Evolutionary conservation across 2,888 invertebrate genomes (phyloP).

Genomic region (Hyalella azteca): DNA sequence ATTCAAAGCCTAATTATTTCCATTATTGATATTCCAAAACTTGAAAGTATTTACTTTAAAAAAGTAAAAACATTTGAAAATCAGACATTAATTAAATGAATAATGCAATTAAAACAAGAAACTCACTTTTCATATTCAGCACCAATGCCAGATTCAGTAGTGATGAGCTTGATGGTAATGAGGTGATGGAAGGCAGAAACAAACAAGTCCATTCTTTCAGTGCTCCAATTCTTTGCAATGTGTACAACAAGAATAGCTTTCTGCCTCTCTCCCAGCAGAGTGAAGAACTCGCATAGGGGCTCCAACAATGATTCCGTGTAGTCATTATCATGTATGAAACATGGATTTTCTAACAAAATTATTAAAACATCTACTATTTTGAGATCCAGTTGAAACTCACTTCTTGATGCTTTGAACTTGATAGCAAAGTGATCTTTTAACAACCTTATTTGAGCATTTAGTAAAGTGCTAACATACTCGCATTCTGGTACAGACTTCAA

Average conservation of each 20-base stretch:
- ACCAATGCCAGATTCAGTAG: conserved; percentile 47
- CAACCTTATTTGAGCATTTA: conserved; percentile 52
- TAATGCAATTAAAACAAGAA: neutral
- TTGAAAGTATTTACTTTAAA: neutral
- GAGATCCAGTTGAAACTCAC: conserved; percentile 48
- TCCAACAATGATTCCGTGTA: conserved; percentile 54
- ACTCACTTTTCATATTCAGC: conserved; percentile 23
- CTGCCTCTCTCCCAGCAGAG: conserved; percentile 45
- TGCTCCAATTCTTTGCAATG: conserved; percentile 47
- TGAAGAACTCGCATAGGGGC: conserved; percentile 46
- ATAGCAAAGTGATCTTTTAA: conserved; percentile 52
- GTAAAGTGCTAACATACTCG: conserved; percentile 51
- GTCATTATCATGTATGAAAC: conserved; percentile 47
- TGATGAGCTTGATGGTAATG: conserved; percentile 54
- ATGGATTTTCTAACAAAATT: conserved; percentile 54
- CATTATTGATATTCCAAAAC: no score
- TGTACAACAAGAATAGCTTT: conserved; percentile 46
- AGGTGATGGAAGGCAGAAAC: conserved; percentile 54
- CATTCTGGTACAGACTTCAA: conserved; percentile 49
- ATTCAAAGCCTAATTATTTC: no score
- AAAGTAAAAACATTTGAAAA: neutral
- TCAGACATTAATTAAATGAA: neutral
- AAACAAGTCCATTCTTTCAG: conserved; percentile 45
- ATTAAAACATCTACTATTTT: conserved; percentile 54
- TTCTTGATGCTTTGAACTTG: conserved; percentile 45